These are phyloP conservation scores for Lamprologus ornatipinnis DNA, from an alignment of 2,113 vertebrate species.

Conservation along the genomic window DNA sequence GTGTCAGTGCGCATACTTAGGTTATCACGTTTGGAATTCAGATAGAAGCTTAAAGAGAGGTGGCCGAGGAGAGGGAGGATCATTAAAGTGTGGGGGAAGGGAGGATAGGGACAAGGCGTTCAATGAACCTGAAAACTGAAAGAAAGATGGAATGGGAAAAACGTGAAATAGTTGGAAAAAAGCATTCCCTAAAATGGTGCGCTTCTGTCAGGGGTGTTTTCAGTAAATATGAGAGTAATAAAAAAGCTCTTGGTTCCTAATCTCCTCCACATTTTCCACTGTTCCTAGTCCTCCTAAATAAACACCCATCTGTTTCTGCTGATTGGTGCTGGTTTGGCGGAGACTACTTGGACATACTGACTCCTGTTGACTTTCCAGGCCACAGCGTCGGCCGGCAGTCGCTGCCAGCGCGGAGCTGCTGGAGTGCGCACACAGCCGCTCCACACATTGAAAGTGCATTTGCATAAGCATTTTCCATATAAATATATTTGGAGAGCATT, in stretches of 20 bases:
- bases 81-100: background rate
- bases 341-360: constrained; percentile 29
- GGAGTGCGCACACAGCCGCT: background rate
- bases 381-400: background rate
- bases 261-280: constrained; percentile 35
- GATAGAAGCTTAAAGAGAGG: background rate
- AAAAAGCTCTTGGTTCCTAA: background rate
- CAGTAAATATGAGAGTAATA: constrained; percentile 4
- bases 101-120: background rate
- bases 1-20: background rate
- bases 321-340: constrained; percentile 54
- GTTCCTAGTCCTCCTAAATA: constrained; percentile 42
- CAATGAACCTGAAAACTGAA: background rate
- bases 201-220: background rate
- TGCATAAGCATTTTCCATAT: constrained; percentile 40
- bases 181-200: constrained; percentile 9
- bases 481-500: constrained; percentile 24
- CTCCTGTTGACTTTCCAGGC: constrained; percentile 40
- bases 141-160: background rate
- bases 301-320: constrained; percentile 61
- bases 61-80: background rate
- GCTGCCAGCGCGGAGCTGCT: background rate
- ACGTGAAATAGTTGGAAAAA: background rate
- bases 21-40: constrained; percentile 1
- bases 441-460: constrained; percentile 8